Evolutionary conservation across 1,140 invertebrate species (phyloP).

Genomic region (Muscidifurax raptorellus): DNA sequence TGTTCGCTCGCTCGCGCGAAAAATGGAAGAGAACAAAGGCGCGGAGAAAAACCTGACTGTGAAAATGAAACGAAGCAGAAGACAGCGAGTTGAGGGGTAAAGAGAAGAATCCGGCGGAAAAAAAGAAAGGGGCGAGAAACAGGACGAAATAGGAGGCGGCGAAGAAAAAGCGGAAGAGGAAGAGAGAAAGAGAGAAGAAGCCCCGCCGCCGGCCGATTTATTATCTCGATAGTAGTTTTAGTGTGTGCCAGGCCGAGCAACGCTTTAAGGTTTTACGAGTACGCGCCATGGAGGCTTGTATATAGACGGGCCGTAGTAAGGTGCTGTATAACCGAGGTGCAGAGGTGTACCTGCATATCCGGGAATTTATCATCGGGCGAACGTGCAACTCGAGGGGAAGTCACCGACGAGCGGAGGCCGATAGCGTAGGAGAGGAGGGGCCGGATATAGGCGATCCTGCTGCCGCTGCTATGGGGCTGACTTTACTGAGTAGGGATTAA

Average conservation of each 20-base stretch:
- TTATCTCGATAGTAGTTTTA: constrained; percentile 59
- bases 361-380: constrained; percentile 61
- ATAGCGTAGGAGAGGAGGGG: background rate
- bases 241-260: constrained; percentile 34
- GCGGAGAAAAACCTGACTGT: background rate
- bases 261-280: constrained; percentile 36
- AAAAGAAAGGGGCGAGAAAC: background rate
- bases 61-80: constrained; percentile 7
- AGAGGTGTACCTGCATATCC: constrained; percentile 51
- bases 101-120: background rate
- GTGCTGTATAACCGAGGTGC: constrained; percentile 13
- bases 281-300: background rate
- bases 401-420: background rate
- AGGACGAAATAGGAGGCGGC: background rate
- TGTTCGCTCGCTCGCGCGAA: background rate
- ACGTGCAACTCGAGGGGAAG: constrained; percentile 8
- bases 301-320: constrained; percentile 12
- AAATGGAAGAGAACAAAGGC: background rate
- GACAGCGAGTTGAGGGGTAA: background rate
- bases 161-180: background rate
- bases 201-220: constrained; percentile 54
- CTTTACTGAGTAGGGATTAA: background rate
- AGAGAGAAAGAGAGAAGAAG: constrained; percentile 16
- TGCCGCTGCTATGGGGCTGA: background rate
- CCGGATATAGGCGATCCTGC: constrained; percentile 11